These are phyloP conservation scores for Arothron firmamentum DNA, from an alignment of 2,113 vertebrate species.

Conservation along the genomic window DNA sequence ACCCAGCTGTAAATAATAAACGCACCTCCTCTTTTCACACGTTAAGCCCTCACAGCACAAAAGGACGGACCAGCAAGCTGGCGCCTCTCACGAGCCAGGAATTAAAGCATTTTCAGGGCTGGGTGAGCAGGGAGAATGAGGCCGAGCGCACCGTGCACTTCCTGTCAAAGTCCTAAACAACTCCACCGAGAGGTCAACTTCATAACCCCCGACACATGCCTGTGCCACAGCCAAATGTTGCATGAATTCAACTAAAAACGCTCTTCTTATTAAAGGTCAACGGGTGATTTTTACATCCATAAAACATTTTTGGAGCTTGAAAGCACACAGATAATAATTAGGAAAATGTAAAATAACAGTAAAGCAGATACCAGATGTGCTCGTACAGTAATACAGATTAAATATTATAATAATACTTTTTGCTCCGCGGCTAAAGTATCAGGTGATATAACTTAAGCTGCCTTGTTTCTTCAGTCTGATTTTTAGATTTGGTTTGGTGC, in stretches of 20 bases:
- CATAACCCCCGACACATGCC: slow-evolving; percentile 5
- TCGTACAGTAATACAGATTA: too few species aligned
- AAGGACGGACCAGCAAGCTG: slow-evolving; percentile 51
- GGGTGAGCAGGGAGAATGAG: slow-evolving; percentile 81
- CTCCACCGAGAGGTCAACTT: slow-evolving; percentile 38
- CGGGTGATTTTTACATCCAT: too few species aligned
- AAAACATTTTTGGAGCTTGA: too few species aligned
- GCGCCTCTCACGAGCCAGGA: slow-evolving; percentile 64
- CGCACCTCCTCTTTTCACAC: slow-evolving; percentile 62
- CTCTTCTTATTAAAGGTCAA: too few species aligned
- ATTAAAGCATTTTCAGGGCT: slow-evolving; percentile 76
- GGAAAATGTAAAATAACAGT: too few species aligned
- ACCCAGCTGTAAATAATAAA: slow-evolving; percentile 64
- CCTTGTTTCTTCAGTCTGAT: not conserved
- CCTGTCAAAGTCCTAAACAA: slow-evolving; percentile 6
- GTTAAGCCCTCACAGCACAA: slow-evolving; percentile 66
- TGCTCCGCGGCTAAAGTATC: too few species aligned
- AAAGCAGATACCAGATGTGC: too few species aligned
- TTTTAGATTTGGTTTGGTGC: not conserved
- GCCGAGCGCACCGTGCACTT: slow-evolving; percentile 32
- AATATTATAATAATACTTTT: too few species aligned
- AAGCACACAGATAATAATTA: too few species aligned
- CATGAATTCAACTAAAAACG: too few species aligned
- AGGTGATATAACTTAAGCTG: not conserved
- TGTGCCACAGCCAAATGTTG: too few species aligned